A percentile compares a stretch with the other conserved stretches of the same genome.
phyloP scores from a whole-genome alignment of 2,113 vertebrate species.

The Sturnus vulgaris region DNA sequence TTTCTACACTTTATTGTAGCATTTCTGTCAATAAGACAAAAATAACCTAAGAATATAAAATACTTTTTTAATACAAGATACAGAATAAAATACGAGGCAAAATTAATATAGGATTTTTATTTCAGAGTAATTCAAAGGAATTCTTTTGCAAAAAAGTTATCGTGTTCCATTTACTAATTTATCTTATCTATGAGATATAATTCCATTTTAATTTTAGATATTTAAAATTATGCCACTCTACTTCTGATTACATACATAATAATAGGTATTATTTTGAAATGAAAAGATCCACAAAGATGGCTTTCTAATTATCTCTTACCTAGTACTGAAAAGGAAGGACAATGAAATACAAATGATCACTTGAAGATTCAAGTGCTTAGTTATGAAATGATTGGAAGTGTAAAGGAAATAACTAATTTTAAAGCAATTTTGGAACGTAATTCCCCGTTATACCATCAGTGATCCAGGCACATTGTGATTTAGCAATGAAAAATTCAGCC shows the following conservation, averaged over 20 bases:
- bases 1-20: background rate
- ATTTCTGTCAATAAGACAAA: background rate
- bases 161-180: background rate
- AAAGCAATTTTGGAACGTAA: conserved; percentile 38
- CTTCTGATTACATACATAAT: background rate
- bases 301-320: background rate
- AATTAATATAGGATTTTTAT: background rate
- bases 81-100: background rate
- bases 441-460: background rate
- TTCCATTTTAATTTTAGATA: background rate
- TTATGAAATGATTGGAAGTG: conserved; percentile 27
- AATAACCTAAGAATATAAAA: background rate
- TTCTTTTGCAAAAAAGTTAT: background rate
- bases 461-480: background rate
- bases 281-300: background rate
- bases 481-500: conserved; percentile 23
- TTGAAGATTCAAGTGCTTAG: background rate
- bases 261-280: conserved; percentile 9
- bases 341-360: background rate
- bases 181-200: background rate
- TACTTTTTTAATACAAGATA: background rate
- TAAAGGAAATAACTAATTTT: conserved; percentile 41
- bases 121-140: background rate
- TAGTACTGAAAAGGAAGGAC: background rate
- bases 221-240: background rate